Base-by-base conservation (phyloP, 2,113 vertebrate species). In the Siniperca knerii region DNA sequence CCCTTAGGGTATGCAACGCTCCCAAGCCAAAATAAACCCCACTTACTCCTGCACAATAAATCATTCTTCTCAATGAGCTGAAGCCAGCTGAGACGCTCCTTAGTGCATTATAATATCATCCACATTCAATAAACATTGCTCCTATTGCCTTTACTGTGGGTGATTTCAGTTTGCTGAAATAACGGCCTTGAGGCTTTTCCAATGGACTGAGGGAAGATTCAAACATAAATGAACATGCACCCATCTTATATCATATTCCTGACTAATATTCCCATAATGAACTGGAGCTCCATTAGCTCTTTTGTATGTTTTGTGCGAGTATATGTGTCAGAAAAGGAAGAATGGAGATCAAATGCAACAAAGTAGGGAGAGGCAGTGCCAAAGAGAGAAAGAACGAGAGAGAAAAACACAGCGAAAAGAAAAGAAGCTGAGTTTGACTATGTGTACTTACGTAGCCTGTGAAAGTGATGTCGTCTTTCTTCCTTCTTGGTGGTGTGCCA, bases 11-110 rank as follows among this genome's bases (percentile, higher is more conserved):
- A 91, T 78, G 80, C 84, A 68, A 85, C 29, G 76, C 91, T 94
- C 93, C 93, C 93, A 84, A 94, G 94, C 92, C 93, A 94, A 94
- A 94, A 94, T 94, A 95, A 93, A 95, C 90, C 90, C 89, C 90
- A 93, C 93, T 94, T 93, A 92, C 93, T 92, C 82, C 84, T 58
- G 85, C 81, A 92, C 94, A 88, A 94, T 95, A 94, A 95, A 95
- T 95, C 94, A 93, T 92, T 90, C 89, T 90, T 93, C 93, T 94
- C 93, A 94, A 95, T 95, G 93, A 94, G 94, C 91, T 92, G 79
- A 80, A 90, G 89, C 92, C 94, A 93, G 93, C 92, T 93, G 92
- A 94, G 90, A 90, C 82, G 68, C 86, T 92, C 90, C 84, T 90
- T 83, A 92, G 87, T 92, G 90, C 84, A 90, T 95, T 92, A 90